These are phyloP conservation scores for Amphiprion percula DNA, from an alignment of 2,113 vertebrate genomes.

Conservation along the genomic window DNA sequence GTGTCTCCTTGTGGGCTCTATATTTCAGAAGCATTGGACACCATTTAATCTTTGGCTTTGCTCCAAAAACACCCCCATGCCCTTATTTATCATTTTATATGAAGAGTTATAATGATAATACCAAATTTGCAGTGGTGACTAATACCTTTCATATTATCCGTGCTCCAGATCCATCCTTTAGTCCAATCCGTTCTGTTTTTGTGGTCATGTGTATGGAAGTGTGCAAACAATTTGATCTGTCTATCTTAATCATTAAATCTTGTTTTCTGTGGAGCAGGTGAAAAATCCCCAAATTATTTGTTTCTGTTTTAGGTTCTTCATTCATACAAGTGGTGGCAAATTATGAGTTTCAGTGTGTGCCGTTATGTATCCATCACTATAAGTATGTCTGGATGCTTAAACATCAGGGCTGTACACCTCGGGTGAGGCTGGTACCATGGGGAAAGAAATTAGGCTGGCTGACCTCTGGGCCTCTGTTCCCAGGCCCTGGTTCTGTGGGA, in stretches of 20 bases:
- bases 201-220: slow-evolving; percentile 1
- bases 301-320: slow-evolving; percentile 3
- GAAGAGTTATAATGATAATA: slow-evolving; percentile 42
- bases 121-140: slow-evolving; percentile 36
- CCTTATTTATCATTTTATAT: slow-evolving; percentile 17
- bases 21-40: slow-evolving; percentile 42
- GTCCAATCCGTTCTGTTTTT: not conserved
- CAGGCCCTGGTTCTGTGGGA: slow-evolving; percentile 77
- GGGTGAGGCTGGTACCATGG: slow-evolving; percentile 70
- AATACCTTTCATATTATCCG: slow-evolving; percentile 22
- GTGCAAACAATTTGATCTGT: not conserved
- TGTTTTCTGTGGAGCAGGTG: not conserved
- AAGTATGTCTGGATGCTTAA: slow-evolving; percentile 15
- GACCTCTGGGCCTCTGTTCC: slow-evolving; percentile 76
- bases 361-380: not conserved
- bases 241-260: not conserved
- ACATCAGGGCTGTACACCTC: slow-evolving; percentile 20
- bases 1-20: slow-evolving; percentile 49
- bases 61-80: slow-evolving; percentile 37
- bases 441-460: slow-evolving; percentile 53
- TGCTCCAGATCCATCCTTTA: slow-evolving; percentile 32
- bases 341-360: not conserved
- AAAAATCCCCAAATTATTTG: not conserved
- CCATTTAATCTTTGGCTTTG: slow-evolving; percentile 41
- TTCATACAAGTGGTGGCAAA: not conserved